Evolutionary conservation across 2,797 vertebrate species (phyloP), one percentile per base, ranked within the genome.

Genomic region (Sciurus vulgaris): DNA sequence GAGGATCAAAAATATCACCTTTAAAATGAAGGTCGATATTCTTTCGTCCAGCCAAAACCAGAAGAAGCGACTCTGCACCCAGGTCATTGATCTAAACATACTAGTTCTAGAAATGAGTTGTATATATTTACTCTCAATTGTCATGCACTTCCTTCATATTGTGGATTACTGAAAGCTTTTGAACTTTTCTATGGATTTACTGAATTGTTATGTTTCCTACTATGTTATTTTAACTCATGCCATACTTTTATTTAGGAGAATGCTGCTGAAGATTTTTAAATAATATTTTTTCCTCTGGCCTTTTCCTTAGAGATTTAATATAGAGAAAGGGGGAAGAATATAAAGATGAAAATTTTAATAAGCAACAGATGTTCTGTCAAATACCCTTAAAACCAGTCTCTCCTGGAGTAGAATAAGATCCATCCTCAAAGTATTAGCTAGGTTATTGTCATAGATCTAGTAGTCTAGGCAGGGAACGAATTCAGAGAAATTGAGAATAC

Each of bases 1-100:
- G 74, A 89, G 28, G 12, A 94, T 97, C 95, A 97, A 63, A 97
- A 94, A 88, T 91, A 78, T 94, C 95, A 95, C 89, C 95, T 97
- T 97, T 92, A 95, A 96, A 95, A 94, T 81, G n/a, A 82, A 84
- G 73, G 91, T 90, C 65, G 0, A 86, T 93, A 72, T 88, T 93
- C 84, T 92, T 96, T 38, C 33, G 87, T 65, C 90, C 77, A 72
- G 35, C 73, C 0, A 10, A 95, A 91, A 83, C 76, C 82, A 96
- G 24, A 59, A 70, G 69, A 76, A 54, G 47, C 26, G 44, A 74
- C 20, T 44, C 11, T 30, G 28, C 61, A 74, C 83, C 93, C 93
- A 93, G 69, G 61, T 54, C 47, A 87, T 5, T 70, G 72, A 87
- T 89, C 77, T 76, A 83, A 47, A 56, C 33, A 47, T 13, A 24